Conservation (phyloP, 2,797 vertebrate genomes). For the Pitangus sulphuratus region DNA sequence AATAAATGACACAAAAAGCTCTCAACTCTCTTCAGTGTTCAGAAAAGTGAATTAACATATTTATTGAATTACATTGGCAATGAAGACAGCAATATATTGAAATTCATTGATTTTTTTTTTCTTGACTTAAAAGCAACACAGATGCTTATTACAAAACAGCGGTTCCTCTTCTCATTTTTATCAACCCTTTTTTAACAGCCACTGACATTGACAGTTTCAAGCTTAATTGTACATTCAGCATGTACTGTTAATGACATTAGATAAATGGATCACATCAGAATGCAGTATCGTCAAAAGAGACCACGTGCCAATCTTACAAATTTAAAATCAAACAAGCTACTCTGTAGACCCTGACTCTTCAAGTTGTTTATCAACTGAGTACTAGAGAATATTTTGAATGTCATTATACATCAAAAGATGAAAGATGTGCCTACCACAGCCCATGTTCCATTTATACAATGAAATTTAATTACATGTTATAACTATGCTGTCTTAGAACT, state of each 20-base stretch:
- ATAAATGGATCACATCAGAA: slow-evolving; percentile 73
- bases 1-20: slow-evolving; percentile 62
- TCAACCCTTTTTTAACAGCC: slow-evolving; percentile 62
- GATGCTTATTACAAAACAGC: slow-evolving; percentile 73
- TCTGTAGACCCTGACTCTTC: slow-evolving; percentile 69
- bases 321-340: slow-evolving; percentile 73
- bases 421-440: slow-evolving; percentile 66
- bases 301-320: slow-evolving; percentile 72
- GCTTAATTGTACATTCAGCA: slow-evolving; percentile 75
- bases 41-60: slow-evolving; percentile 73
- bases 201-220: slow-evolving; percentile 71
- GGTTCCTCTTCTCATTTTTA: slow-evolving; percentile 67
- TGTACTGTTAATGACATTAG: slow-evolving; percentile 75
- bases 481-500: slow-evolving; percentile 63
- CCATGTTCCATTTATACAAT: slow-evolving; percentile 72
- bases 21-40: slow-evolving; percentile 49
- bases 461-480: slow-evolving; percentile 75
- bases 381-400: slow-evolving; percentile 76
- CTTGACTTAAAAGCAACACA: slow-evolving; percentile 72
- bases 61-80: slow-evolving; percentile 73
- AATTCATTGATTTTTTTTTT: slow-evolving; percentile 68
- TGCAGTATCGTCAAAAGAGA: slow-evolving; percentile 58
- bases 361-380: slow-evolving; percentile 74
- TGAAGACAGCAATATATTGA: slow-evolving; percentile 73
- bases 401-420: slow-evolving; percentile 78